Conservation (phyloP, 2,888 invertebrate genomes). For the Imbricaverruca yamaguchii region DNA sequence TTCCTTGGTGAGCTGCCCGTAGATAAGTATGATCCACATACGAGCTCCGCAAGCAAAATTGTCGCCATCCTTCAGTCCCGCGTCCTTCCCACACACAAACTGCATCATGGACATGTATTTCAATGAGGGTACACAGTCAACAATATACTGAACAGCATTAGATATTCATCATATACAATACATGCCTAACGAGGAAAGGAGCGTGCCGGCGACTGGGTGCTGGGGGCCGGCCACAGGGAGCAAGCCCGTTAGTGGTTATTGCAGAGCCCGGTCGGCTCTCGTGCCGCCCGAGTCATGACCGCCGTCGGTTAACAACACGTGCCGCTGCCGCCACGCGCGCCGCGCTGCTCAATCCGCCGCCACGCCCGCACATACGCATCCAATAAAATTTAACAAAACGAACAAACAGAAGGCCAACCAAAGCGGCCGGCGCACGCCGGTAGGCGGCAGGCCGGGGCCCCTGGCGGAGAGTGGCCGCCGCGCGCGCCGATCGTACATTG, state of each 20-base stretch:
- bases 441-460: background rate
- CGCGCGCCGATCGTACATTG: background rate
- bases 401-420: background rate
- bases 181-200: constrained; percentile 14
- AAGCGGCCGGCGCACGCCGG: background rate
- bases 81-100: too few species aligned
- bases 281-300: background rate
- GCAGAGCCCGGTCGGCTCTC: background rate
- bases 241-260: background rate
- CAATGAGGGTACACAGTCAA: constrained; percentile 12
- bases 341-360: background rate
- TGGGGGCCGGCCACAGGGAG: background rate
- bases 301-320: background rate
- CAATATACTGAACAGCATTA: constrained; percentile 18
- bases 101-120: constrained; percentile 16
- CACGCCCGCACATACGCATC: background rate
- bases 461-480: background rate
- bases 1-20: too few species aligned
- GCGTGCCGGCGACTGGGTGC: background rate
- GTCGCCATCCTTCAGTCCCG: too few species aligned
- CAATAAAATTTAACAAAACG: background rate
- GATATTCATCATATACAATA: constrained; percentile 14
- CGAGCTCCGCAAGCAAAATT: too few species aligned
- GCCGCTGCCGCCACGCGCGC: background rate
- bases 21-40: too few species aligned